phyloP scores from a whole-genome alignment of 2,888 invertebrate species.

The Plagodis dolabraria region DNA sequence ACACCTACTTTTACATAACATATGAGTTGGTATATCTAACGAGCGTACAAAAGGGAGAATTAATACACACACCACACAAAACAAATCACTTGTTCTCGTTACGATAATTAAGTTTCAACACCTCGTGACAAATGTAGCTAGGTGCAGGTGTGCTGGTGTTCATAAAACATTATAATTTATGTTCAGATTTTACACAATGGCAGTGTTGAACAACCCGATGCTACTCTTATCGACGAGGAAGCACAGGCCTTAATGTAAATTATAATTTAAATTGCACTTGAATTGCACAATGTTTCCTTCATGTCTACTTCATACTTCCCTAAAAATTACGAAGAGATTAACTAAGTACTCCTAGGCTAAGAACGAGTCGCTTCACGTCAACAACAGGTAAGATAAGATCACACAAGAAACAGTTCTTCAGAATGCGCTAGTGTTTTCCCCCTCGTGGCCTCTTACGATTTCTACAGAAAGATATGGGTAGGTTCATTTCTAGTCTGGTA shows the following conservation, averaged over 20 bases:
- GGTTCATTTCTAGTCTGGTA: no score
- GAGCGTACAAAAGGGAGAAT: constrained; percentile 5
- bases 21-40: neutral
- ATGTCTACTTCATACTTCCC: no score
- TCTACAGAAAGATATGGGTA: no score
- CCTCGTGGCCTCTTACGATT: no score
- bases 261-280: neutral
- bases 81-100: constrained; percentile 26
- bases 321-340: no score
- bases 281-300: no score
- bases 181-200: constrained; percentile 28
- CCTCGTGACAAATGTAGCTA: constrained; percentile 30
- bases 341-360: no score
- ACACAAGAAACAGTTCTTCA: no score
- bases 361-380: no score
- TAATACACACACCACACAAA: constrained; percentile 17
- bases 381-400: no score
- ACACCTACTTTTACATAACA: constrained; percentile 8
- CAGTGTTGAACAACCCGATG: constrained; percentile 22
- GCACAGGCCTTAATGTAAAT: neutral
- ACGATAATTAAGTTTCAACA: constrained; percentile 36
- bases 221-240: constrained; percentile 24
- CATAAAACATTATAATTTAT: constrained; percentile 36
- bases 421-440: no score
- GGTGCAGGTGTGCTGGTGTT: constrained; percentile 29